A percentile compares a stretch with the other conserved stretches of the same genome.
Evolutionary conservation across 2,888 invertebrate genomes (phyloP).

Genomic region (Nomada ruficornis): DNA sequence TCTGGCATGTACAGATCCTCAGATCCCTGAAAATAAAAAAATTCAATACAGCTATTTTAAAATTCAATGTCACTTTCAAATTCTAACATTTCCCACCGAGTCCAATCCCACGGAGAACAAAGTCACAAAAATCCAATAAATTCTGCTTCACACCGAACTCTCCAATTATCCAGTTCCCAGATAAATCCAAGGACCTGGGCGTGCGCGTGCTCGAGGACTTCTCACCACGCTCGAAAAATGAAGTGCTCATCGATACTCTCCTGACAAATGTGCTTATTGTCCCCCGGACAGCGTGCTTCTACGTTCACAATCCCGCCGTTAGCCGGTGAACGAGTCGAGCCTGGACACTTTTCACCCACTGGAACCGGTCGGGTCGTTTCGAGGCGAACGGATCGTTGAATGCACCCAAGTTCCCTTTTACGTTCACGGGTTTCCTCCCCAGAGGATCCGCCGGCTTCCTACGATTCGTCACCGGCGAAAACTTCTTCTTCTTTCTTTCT

Average conservation of each 20-base stretch:
- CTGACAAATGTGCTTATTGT: constrained; percentile 74
- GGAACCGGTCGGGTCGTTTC: constrained; percentile 9
- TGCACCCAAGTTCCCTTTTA: constrained; percentile 32
- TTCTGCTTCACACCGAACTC: background rate
- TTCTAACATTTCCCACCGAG: too few relatives aligned
- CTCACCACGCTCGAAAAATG: constrained; percentile 40
- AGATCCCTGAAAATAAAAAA: too few relatives aligned
- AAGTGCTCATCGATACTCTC: constrained; percentile 72
- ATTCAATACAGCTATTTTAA: too few relatives aligned
- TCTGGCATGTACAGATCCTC: too few relatives aligned
- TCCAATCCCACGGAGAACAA: too few relatives aligned
- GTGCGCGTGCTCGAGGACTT: constrained; percentile 41
- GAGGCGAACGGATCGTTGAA: constrained; percentile 41
- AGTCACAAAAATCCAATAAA: background rate
- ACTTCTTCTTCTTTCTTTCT: constrained; percentile 35
- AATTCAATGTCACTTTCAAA: too few relatives aligned
- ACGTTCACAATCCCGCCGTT: constrained; percentile 57
- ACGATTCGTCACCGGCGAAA: constrained; percentile 69
- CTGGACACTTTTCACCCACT: constrained; percentile 43
- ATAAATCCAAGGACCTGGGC: constrained; percentile 9
- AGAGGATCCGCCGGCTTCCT: constrained; percentile 40
- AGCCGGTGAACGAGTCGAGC: constrained; percentile 33
- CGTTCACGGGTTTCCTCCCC: constrained; percentile 28
- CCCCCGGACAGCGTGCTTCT: constrained; percentile 28
- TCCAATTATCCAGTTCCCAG: background rate